Evolutionary conservation across 2,888 invertebrate genomes (phyloP).

Genomic region (Trichogramma evanescens): DNA sequence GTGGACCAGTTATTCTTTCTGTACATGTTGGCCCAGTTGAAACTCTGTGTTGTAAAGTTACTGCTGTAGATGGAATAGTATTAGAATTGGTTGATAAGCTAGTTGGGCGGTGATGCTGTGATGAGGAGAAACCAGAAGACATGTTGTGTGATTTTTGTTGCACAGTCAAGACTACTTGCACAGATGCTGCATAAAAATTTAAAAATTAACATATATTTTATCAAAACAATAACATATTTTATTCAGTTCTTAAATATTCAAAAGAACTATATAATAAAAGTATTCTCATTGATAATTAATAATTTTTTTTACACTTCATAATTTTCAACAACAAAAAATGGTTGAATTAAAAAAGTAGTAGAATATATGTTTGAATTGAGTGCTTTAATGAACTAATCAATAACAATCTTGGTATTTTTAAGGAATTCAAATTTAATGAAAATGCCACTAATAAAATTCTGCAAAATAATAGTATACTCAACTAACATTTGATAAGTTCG

Average conservation of each 20-base stretch:
- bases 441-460: neutral
- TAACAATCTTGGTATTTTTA: neutral
- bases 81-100: slow-evolving; percentile 40
- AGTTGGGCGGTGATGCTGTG: slow-evolving; percentile 45
- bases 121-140: slow-evolving; percentile 34
- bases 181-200: slow-evolving; percentile 53
- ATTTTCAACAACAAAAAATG: neutral
- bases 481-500: slow-evolving; percentile 86
- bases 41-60: slow-evolving; percentile 43
- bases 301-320: neutral
- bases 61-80: slow-evolving; percentile 37
- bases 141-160: slow-evolving; percentile 52
- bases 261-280: neutral
- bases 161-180: slow-evolving; percentile 63
- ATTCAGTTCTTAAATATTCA: neutral
- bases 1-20: slow-evolving; percentile 73
- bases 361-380: neutral
- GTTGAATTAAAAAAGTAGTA: slow-evolving; percentile 24
- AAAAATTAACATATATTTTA: neutral
- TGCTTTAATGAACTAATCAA: neutral
- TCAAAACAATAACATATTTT: neutral
- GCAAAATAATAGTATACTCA: slow-evolving; percentile 1
- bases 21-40: slow-evolving; percentile 49
- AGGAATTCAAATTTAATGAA: neutral
- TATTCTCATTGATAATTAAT: neutral